phyloP scores from a whole-genome alignment of 2,113 vertebrate genomes.

The Rhodinocichla rosea region DNA sequence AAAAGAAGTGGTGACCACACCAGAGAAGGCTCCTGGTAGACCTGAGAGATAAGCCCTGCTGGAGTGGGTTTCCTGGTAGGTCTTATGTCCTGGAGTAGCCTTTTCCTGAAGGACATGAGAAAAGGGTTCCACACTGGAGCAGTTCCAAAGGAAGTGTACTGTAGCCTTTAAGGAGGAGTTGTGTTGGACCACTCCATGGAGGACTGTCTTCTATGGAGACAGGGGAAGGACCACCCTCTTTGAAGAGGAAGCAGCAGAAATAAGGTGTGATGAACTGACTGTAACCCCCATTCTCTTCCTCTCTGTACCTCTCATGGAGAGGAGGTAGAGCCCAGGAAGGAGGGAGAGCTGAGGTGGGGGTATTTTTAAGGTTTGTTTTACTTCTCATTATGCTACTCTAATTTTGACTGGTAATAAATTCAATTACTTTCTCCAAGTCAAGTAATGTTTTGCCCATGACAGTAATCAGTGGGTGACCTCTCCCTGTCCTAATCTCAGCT shows the following conservation, averaged over 20 bases:
- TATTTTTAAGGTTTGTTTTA: background rate
- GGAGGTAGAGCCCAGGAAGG: background rate
- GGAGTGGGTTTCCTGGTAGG: background rate
- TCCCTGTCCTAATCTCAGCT: background rate
- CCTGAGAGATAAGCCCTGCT: background rate
- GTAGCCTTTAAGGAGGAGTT: background rate
- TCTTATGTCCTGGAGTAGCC: background rate
- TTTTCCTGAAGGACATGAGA: background rate
- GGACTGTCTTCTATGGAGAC: background rate
- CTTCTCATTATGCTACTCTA: background rate
- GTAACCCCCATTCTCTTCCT: background rate
- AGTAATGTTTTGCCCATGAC: background rate
- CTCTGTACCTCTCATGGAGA: background rate
- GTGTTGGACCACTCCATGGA: background rate
- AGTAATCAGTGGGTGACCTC: background rate
- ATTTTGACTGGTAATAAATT: background rate
- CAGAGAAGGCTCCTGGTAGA: background rate
- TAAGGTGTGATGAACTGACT: background rate
- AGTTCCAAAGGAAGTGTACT: background rate
- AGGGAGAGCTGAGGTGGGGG: background rate
- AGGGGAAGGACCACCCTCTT: background rate
- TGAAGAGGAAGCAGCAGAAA: background rate
- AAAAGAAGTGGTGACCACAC: background rate
- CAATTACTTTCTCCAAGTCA: background rate
- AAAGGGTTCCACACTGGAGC: background rate